Evolutionary conservation across 2,888 invertebrate genomes (phyloP), one percentile per base, ranked within the genome.

Genomic region (Apocheima hispidaria): DNA sequence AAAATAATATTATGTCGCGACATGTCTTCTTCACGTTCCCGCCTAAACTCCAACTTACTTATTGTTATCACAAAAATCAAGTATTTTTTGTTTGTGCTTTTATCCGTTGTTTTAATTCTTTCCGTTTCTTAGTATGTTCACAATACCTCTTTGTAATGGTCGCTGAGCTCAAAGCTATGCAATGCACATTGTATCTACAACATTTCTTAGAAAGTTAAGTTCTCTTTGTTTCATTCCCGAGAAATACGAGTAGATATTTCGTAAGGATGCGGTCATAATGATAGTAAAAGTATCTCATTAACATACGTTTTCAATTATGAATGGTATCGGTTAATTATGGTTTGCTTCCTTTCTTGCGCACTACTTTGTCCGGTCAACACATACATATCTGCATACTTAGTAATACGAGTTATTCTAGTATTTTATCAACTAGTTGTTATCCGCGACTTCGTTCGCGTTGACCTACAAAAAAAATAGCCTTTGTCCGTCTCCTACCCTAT

Each of bases 131-230:
- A 53, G 64, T 59, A 64, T 43, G 40, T 49, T 41, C 43, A 69
- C 64, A 70, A 70, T 66, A 49, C 58, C 46, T 57, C 62, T 65
- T 67, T 64, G 65, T 67, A 44, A 49, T 57, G 64, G 52, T 49
- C 51, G 52, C 16, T 44, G 52, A 64, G 52, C 57, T 58, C 65
- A 67, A 65, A 64, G 59, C 60, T 40, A 60, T 60, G 43, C 56
- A 36, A 57, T 30, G 21, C 28, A 33, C 23, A 52, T 51, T 49
- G 44, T 64, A 59, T 61, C 66, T 65, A 59, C 52, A 59, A 59
- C 64, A 57, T 50, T 69, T 63, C 67, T 52, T 57, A 61, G 69
- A 69, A 62, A 65, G 56, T 64, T 30, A 16, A 18, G 5, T 50
- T 58, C 21, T 46, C 60, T 59, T 68, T 68, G 67, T 67, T 55